These are phyloP conservation scores for Copsychus sechellarum DNA, from an alignment of 2,113 vertebrate genomes.

Conservation along the genomic window DNA sequence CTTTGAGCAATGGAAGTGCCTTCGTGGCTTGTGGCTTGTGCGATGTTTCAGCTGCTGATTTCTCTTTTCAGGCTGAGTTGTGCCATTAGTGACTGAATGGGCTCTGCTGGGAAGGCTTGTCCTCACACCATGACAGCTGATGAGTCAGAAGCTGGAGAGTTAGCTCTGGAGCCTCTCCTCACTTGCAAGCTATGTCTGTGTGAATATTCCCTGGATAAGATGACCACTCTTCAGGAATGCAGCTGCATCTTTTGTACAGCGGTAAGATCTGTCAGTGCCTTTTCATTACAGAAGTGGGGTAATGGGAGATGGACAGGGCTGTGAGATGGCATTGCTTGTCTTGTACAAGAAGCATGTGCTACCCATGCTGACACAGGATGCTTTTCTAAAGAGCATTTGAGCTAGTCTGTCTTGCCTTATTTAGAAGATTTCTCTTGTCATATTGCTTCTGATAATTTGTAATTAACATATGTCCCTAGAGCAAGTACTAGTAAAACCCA, in stretches of 20 bases:
- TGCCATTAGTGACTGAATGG: slow-evolving; percentile 38
- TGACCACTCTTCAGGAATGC: slow-evolving; percentile 85
- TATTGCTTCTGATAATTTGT: not conserved
- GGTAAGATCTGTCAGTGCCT: slow-evolving; percentile 65
- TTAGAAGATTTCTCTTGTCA: not conserved
- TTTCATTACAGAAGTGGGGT: not conserved
- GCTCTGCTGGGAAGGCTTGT: slow-evolving; percentile 38
- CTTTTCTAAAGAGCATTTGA: not conserved
- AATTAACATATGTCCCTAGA: not conserved
- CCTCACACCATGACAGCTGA: slow-evolving; percentile 75
- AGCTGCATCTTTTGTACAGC: slow-evolving; percentile 87
- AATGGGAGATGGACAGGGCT: not conserved
- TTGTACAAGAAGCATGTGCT: not conserved
- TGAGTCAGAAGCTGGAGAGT: slow-evolving; percentile 56
- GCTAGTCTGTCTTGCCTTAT: not conserved
- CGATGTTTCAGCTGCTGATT: not conserved
- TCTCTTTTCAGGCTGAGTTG: slow-evolving; percentile 32
- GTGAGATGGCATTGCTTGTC: not conserved
- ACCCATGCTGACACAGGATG: not conserved
- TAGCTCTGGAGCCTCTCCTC: slow-evolving; percentile 65
- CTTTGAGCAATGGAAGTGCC: not conserved
- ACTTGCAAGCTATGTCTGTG: slow-evolving; percentile 93
- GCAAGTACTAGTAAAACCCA: not conserved
- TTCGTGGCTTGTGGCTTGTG: not conserved
- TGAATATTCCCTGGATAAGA: slow-evolving; percentile 81